Base-by-base conservation (phyloP, 2,113 vertebrate species). In the Tetraodon nigroviridis region DNA sequence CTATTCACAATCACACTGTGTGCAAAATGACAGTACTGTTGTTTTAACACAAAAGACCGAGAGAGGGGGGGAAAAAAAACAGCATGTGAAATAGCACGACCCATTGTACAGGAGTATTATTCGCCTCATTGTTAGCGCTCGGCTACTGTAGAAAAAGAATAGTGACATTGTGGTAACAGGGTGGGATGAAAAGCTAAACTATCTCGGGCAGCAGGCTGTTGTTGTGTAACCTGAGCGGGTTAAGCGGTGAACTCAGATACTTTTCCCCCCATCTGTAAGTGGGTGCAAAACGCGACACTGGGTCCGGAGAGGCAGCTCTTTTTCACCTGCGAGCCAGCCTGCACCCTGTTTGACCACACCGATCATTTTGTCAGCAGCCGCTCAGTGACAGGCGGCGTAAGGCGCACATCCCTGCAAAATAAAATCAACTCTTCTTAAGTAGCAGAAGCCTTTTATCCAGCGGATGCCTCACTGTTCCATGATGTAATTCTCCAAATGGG, bases 401-500 rank as follows among this genome's bases (percentile, higher is more conserved):
- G 68, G 69, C 73, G 46, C 75, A 79, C 82, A 80, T 76, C 74
- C 79, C 69, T 19, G 61, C 84, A 83, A 88, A 48, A 88, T 88
- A 88, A 88, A 87, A 88, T 88, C 81, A 87, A 86, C 76, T 84
- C 73, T 75, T 84, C 79, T 67, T 74, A 78, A 83, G 84, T 82
- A 85, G 83, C 86, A 82, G 76, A 71, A 83, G 82, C 78, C 80
- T 88, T 82, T 87, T 84, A 86, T 88, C 83, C 81, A 55, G 76
- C 76, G 78, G 83, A 86, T 84, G 86, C 81, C 73, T 85, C 82
- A 47, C 57, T 79, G 81, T 84, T 84, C 87, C 85, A 86, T 89
- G 88, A 90, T 89, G 88, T 89, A 89, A 90, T 90, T 89, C 80
- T 86, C 80, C 88, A 90, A 90, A 90, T 89, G 87, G 86, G 87